phyloP scores from a whole-genome alignment of 2,888 invertebrate species.

The Platycnemis pennipes region DNA sequence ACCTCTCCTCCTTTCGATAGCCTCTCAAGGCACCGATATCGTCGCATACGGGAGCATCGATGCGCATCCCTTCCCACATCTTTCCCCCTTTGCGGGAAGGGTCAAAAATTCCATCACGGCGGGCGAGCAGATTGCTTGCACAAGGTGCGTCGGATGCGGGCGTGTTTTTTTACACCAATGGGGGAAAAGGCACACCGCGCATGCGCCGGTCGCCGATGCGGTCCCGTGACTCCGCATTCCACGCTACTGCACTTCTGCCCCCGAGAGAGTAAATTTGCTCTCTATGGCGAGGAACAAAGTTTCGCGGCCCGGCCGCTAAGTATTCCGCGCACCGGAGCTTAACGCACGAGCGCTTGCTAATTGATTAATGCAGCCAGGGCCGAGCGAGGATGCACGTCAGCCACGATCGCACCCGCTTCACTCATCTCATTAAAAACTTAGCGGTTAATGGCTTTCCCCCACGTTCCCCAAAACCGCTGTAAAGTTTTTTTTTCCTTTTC shows the following conservation, averaged over 20 bases:
- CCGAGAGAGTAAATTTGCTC: conserved; percentile 11
- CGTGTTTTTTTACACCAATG: too few species aligned
- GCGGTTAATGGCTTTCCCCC: conserved; percentile 13
- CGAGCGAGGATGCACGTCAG: neutral
- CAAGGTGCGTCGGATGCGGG: too few species aligned
- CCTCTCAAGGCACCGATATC: too few species aligned
- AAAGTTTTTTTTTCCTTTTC: neutral
- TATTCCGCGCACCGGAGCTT: conserved; percentile 14
- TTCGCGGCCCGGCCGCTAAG: neutral
- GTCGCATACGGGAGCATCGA: too few species aligned
- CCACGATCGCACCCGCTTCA: neutral
- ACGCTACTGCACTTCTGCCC: neutral
- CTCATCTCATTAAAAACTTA: conserved; percentile 39
- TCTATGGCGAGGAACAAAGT: neutral
- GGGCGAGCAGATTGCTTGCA: too few species aligned
- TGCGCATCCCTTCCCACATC: too few species aligned
- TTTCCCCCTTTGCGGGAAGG: neutral
- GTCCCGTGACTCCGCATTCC: neutral
- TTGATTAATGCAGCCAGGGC: conserved; percentile 12
- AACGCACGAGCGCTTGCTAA: neutral
- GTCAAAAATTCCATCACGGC: too few species aligned
- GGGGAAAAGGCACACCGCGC: neutral
- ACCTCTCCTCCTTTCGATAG: too few species aligned
- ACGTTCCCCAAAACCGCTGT: neutral
- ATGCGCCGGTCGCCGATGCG: neutral